Conservation (phyloP, 2,888 invertebrate genomes). For the Ichneumoninae sp. region DNA sequence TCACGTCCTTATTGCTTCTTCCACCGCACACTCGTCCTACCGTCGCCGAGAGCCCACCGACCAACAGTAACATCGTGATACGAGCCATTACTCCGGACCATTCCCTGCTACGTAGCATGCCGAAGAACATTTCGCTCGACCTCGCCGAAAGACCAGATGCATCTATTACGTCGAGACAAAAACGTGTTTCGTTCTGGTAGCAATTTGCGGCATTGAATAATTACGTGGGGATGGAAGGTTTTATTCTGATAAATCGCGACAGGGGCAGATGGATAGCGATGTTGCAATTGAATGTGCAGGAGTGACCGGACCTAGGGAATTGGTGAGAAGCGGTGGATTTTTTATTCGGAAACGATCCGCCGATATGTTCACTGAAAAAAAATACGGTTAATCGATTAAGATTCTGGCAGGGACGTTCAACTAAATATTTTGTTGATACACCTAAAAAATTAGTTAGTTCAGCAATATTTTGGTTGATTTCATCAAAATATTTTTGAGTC, state of each 20-base stretch:
- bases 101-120: constrained; percentile 52
- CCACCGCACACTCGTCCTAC: constrained; percentile 51
- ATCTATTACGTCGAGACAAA: constrained; percentile 34
- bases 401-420: too few species aligned
- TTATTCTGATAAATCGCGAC: not conserved
- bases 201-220: constrained; percentile 43
- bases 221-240: not conserved
- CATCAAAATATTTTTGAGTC: too few species aligned
- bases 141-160: constrained; percentile 36
- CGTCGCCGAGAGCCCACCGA: constrained; percentile 15
- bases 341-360: too few species aligned
- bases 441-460: too few species aligned
- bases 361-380: too few species aligned
- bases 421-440: too few species aligned
- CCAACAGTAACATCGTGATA: constrained; percentile 45
- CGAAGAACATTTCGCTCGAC: constrained; percentile 41
- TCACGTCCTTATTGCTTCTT: constrained; percentile 73
- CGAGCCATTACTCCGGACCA: constrained; percentile 61
- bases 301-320: not conserved
- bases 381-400: too few species aligned
- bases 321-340: too few species aligned
- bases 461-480: too few species aligned
- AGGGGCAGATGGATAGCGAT: not conserved
- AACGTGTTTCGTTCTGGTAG: constrained; percentile 37
- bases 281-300: not conserved